Conservation (phyloP, 2,113 vertebrate species). For the Arenaria interpres region DNA sequence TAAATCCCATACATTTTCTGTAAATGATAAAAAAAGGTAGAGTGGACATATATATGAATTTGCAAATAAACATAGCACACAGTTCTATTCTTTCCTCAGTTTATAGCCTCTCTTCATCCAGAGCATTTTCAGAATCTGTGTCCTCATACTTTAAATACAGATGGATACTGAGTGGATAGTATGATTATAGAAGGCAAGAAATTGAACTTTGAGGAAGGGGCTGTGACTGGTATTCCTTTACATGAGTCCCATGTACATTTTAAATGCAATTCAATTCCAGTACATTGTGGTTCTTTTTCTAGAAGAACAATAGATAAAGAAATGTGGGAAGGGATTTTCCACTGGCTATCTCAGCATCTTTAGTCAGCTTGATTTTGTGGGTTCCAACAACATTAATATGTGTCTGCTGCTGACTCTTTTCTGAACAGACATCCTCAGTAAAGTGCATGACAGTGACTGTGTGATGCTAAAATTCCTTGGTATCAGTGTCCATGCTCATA, state of each 20-base stretch:
- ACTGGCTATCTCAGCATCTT: background rate
- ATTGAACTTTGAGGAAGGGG: background rate
- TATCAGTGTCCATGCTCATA: background rate
- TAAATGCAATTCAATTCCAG: background rate
- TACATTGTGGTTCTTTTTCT: background rate
- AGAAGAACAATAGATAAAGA: background rate
- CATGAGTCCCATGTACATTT: fast-evolving
- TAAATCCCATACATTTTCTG: background rate
- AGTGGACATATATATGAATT: background rate
- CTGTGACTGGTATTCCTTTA: background rate
- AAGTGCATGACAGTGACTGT: background rate
- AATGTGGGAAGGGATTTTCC: background rate
- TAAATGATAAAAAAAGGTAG: background rate
- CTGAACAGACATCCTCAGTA: background rate
- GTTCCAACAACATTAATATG: background rate
- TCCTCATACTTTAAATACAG: background rate
- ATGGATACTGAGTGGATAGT: background rate
- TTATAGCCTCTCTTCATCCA: background rate
- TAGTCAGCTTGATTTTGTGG: background rate
- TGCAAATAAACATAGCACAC: background rate
- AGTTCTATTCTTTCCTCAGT: background rate
- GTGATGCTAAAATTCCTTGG: background rate
- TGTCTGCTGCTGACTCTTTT: background rate
- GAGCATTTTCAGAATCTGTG: background rate
- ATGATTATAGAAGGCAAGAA: background rate